Conservation (phyloP, 2,797 vertebrate genomes). For the Parotocinclus haroldoi region DNA sequence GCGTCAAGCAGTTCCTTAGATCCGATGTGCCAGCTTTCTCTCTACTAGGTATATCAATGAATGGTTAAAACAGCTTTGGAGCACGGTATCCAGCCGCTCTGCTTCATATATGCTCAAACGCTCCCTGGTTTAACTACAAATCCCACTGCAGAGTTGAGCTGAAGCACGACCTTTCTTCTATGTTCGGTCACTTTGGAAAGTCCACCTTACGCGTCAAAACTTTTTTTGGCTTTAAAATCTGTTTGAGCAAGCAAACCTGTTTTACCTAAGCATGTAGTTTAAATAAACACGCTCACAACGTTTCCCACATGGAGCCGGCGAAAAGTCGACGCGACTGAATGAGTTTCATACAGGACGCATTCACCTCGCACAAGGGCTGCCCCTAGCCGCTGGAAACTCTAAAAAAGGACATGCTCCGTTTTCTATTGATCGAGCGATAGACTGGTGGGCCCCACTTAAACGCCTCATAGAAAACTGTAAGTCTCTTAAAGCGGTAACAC, state of each 20-base stretch:
- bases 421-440: neutral
- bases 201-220: neutral
- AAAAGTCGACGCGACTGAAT: conserved; percentile 16
- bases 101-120: conserved; percentile 12
- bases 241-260: neutral
- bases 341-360: conserved; percentile 18
- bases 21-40: too few relatives aligned
- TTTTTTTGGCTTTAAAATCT: neutral
- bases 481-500: conserved; percentile 30
- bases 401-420: conserved; percentile 22
- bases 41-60: neutral
- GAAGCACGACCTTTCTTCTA: neutral
- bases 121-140: conserved; percentile 11
- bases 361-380: conserved; percentile 20
- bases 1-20: neutral
- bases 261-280: neutral
- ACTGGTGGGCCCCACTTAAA: conserved; percentile 29
- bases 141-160: conserved; percentile 5
- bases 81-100: conserved; percentile 6
- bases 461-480: neutral
- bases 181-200: neutral
- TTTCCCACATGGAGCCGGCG: conserved; percentile 34
- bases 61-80: neutral
- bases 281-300: neutral
- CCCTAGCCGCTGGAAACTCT: conserved; percentile 15